Evolutionary conservation across 2,113 vertebrate species (phyloP).

Genomic region (Oncorhynchus tshawytscha): DNA sequence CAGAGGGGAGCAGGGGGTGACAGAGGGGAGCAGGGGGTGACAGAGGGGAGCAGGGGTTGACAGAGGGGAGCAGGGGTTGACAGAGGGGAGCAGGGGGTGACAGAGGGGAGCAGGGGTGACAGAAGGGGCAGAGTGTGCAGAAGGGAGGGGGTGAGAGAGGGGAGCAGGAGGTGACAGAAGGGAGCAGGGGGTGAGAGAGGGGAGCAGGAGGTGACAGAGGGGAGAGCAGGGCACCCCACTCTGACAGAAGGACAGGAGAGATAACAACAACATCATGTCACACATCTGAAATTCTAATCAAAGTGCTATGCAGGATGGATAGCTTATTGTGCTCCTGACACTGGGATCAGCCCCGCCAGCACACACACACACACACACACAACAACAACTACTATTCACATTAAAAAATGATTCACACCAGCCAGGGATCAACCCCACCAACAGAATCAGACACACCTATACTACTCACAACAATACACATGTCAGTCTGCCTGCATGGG

Average conservation of each 20-base stretch:
- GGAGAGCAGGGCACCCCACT: conserved; percentile 31
- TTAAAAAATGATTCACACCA: no score
- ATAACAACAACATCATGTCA: conserved; percentile 50
- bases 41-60: no score
- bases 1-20: no score
- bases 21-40: no score
- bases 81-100: no score
- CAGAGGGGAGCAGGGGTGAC: no score
- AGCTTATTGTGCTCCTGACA: conserved; percentile 50
- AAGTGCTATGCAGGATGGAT: conserved; percentile 63
- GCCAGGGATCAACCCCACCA: not conserved
- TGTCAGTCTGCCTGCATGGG: conserved; percentile 17
- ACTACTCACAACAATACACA: conserved; percentile 32
- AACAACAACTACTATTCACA: no score
- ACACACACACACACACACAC: no score
- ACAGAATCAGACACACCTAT: conserved; percentile 7
- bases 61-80: no score
- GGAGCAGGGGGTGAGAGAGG: conserved; percentile 24
- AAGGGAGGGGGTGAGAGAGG: no score
- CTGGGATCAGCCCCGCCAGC: conserved; percentile 6
- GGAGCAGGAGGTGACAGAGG: conserved; percentile 23
- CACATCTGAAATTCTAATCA: conserved; percentile 73
- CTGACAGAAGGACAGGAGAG: conserved; percentile 40
- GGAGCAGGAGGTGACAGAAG: no score
- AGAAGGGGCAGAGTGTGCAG: no score